Base-by-base conservation (phyloP, 1,140 invertebrate species). In the Cydia strobilella region DNA sequence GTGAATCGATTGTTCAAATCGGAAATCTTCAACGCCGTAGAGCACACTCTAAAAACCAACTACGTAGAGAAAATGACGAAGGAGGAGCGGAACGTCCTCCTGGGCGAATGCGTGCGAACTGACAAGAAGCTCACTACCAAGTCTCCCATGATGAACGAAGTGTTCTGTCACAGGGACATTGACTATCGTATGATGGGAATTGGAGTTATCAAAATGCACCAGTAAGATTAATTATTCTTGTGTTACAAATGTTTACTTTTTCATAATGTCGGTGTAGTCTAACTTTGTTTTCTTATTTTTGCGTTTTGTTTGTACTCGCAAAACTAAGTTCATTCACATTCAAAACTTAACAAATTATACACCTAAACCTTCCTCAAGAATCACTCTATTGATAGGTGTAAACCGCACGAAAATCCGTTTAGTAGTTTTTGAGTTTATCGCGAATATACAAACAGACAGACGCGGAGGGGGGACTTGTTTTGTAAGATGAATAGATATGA, bases 1-100 rank as follows among this genome's bases (percentile, higher is more conserved):
- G 85, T 94, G 66, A 94, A 95, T 79, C 91, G 94, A 74, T 77
- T 95, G 35, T 93, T 95, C 54, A 94, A 95, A 80, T 94, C 94
- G 2, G 92, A 94, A 25, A 89, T 90, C 76, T 95, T 94, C 77
- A 95, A 95, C 77, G 80, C 90, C 1, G 87, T 89, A 25, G 85
- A 93, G 65, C 93, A 94, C 75, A 91, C 78, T n/a, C 65, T 88
- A 39, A 78, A 84, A 48, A 86, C 83, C 12, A 77, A 77, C 74
- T 84, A 87, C 74, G 79, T 87, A 15, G 54, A 82, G 5, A 87
- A 88, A 66, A 91, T 90, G 89, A 66, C 83, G 6, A 81, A 79
- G 31, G 87, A 86, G 63, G 91, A 92, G 74, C 77, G 82, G 0
- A 76, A 65, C 0, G 90, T 89, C 12, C 73, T 93, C 39, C 75